Evolutionary conservation across 1,140 invertebrate species (phyloP).

Genomic region (Ooceraea biroi): DNA sequence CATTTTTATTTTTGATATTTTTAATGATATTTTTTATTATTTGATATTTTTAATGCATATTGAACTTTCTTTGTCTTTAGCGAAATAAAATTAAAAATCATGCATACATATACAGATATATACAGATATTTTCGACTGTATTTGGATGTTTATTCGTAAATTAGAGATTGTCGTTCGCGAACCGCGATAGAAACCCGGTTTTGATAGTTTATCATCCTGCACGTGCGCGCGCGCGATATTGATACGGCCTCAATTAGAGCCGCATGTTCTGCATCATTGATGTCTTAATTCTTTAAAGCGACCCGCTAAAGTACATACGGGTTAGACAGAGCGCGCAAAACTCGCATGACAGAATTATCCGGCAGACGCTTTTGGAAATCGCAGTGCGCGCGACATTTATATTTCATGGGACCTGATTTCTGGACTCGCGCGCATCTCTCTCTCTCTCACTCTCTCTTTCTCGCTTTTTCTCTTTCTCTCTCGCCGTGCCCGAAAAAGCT

Average conservation of each 20-base stretch:
- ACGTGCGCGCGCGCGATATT: constrained; percentile 29
- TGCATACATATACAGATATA: too few relatives aligned
- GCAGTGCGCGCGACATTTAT: constrained; percentile 33
- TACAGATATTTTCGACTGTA: not conserved
- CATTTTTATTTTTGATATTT: too few relatives aligned
- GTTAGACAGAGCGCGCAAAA: constrained; percentile 31
- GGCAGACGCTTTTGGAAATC: constrained; percentile 60
- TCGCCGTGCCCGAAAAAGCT: constrained; percentile 63
- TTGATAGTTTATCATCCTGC: not conserved
- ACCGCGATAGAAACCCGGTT: not conserved
- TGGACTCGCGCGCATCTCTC: constrained; percentile 33
- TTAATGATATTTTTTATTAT: too few relatives aligned
- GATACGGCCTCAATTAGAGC: constrained; percentile 25
- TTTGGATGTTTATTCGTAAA: constrained; percentile 5
- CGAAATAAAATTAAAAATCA: too few relatives aligned
- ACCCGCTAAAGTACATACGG: constrained; percentile 6
- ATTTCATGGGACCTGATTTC: constrained; percentile 59
- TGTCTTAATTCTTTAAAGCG: constrained; percentile 52
- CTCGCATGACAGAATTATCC: constrained; percentile 43
- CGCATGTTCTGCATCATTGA: constrained; percentile 27
- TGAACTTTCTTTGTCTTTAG: too few relatives aligned
- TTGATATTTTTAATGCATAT: too few relatives aligned
- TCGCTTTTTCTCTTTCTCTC: constrained; percentile 11
- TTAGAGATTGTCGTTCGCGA: not conserved
- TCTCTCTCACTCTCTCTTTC: not conserved